Base-by-base conservation (phyloP, 2,113 vertebrate species). In the Alligator sinensis region DNA sequence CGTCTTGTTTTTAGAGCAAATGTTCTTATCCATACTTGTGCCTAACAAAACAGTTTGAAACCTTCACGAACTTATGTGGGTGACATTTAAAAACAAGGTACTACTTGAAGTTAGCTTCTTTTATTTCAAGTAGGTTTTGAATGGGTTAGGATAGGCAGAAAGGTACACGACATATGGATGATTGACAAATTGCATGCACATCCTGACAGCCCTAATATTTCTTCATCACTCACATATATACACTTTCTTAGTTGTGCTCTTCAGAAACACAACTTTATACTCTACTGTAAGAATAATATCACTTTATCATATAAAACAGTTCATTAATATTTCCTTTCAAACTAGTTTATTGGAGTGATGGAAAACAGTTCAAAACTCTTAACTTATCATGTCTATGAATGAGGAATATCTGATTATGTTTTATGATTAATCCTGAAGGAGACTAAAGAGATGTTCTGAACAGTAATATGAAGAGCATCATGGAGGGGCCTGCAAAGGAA, bases 351-450 rank as follows among this genome's bases (percentile, higher is more conserved):
- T 63, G 80, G 24, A 77, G 70, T 55, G 91, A 90, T 87, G 88
- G 86, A 90, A 96, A 94, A 79, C 86, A 95, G 68, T 94, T 88
- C 47, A 47, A 79, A 90, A 79, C 57, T 5, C 77, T 87, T 66
- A 76, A 24, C 87, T 30, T 92, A 11, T 74, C 55, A 30, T 87
- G 86, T 62, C 77, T 91, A 59, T 68, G 88, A 89, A 85, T 55
- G 72, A 16, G 63, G 77, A 55, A 87, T 80, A 95, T 16, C 57
- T 24, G 60, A 94, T 90, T 95, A 94, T 96, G 87, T 82, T 94
- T 94, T 38, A 90, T 95, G 82, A 59, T 68, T 91, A 90, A 87
- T 95, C 24, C 86, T 93, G 77, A 88, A 79, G 84, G 9, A 94
- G 77, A n/a, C 54, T 30, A 91, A 94, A 91, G 19, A 80, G 90